Base-by-base conservation (phyloP, 1,140 invertebrate species). In the Glossosoma conforme region DNA sequence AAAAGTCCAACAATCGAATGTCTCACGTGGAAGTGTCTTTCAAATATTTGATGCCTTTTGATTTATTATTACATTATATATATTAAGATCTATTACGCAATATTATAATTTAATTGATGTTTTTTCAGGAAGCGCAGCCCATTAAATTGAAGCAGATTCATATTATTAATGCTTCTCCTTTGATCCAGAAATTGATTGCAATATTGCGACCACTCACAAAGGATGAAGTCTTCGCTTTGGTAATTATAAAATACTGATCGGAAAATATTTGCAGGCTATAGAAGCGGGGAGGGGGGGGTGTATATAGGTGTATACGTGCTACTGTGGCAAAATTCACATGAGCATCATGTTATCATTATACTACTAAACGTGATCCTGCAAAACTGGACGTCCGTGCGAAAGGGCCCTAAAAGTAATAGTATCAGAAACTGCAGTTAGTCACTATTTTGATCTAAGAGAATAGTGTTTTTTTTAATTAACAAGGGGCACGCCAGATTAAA, bases 121-220 rank as follows among this genome's bases (percentile, higher is more conserved):
- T 54, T 41, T 78, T 74, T 44, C 74, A 89, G 82, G 85, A 88
- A 68, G 83, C 83, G 0, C 84, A 86, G 59, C 86, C 86, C 0
- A 77, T 85, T 28, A 76, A 83, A 56, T 73, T 89, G 45, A 85
- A 85, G 61, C 81, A 83, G 54, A 81, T 89, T 28, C 85, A 89
- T 65, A 78, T 87, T 48, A 74, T 85, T 25, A 84, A 85, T 58
- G 75, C 77, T 2, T 77, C 80, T 0, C 65, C 77, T 1, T 83
- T 82, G 65, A 70, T 84, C 45, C 78, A 83, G 60, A 77, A 76
- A 52, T 71, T 82, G 43, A 68, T 81, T 41, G 72, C 72, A 22
- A 64, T 86, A 30, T 70, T 81, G 28, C 83, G 82, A 60, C 82
- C 82, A 0, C 78, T 83, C 48, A 74, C 85, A 18, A 84, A 81